Evolutionary conservation across 2,888 invertebrate genomes (phyloP).

Genomic region (Apamea monoglypha): DNA sequence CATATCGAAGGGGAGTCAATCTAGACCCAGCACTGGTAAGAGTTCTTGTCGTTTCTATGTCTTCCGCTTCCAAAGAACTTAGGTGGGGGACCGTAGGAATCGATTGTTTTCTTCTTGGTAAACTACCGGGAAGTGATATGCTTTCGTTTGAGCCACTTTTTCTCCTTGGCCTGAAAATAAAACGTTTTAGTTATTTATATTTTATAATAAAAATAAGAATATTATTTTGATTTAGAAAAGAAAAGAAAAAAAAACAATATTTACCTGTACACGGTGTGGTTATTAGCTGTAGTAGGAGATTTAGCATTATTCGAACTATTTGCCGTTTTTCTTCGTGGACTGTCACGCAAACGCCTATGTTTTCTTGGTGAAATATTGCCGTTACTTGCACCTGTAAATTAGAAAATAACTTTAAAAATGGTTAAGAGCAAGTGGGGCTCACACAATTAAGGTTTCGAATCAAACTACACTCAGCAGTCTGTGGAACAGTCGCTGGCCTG

Average conservation of each 20-base stretch:
- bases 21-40: slow-evolving; percentile 88
- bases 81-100: slow-evolving; percentile 87
- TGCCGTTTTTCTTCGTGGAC: slow-evolving; percentile 92
- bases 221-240: too few relatives aligned
- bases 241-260: background rate
- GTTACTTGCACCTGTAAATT: slow-evolving; percentile 79
- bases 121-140: slow-evolving; percentile 91
- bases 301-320: slow-evolving; percentile 88
- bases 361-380: slow-evolving; percentile 91
- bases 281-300: slow-evolving; percentile 87
- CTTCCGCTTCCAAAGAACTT: slow-evolving; percentile 88
- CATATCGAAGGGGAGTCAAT: slow-evolving; percentile 86
- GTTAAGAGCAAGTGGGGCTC: background rate
- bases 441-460: background rate
- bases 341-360: slow-evolving; percentile 91
- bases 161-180: slow-evolving; percentile 81
- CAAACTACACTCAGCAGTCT: background rate
- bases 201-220: too few relatives aligned
- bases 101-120: slow-evolving; percentile 91
- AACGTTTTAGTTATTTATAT: background rate
- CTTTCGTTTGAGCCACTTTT: slow-evolving; percentile 91
- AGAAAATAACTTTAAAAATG: background rate
- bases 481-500: background rate
- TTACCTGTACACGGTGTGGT: slow-evolving; percentile 86
- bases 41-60: slow-evolving; percentile 86